These are phyloP conservation scores for Uromys caudimaculatus DNA, from an alignment of 2,797 vertebrate species.

Conservation along the genomic window DNA sequence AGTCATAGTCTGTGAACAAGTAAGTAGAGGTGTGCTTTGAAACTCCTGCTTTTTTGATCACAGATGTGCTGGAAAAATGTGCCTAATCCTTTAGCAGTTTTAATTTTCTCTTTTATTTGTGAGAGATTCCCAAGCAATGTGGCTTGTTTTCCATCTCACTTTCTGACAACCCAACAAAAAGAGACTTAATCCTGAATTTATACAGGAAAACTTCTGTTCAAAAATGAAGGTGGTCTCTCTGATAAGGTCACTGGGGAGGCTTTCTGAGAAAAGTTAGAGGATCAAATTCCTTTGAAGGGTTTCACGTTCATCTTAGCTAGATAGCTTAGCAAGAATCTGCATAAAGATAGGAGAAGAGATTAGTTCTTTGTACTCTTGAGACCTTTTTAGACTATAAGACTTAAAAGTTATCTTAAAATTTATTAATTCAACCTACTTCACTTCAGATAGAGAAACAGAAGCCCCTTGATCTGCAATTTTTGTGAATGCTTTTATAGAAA, in stretches of 20 bases:
- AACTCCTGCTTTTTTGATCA: not conserved
- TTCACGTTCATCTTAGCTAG: not conserved
- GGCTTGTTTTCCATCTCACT: not conserved
- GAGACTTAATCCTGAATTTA: conserved; percentile 28
- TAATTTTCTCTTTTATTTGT: not conserved
- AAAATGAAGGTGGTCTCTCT: not conserved
- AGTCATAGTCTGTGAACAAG: not conserved
- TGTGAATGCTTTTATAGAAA: conserved; percentile 7
- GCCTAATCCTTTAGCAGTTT: not conserved
- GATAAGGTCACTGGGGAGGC: not conserved
- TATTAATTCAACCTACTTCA: conserved; percentile 26
- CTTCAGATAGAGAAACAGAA: conserved; percentile 48
- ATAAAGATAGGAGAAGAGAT: not conserved
- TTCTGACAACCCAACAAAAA: conserved; percentile 17
- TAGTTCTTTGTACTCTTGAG: conserved; percentile 41
- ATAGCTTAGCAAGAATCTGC: conserved; percentile 41
- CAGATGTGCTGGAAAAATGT: not conserved
- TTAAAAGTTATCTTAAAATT: conserved; percentile 51
- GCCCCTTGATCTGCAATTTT: conserved; percentile 50
- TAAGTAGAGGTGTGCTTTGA: not conserved
- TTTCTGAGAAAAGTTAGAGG: not conserved
- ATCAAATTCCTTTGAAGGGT: conserved; percentile 58
- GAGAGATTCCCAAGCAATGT: not conserved
- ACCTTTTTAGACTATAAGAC: conserved; percentile 2
- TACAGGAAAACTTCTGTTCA: not conserved